Base-by-base conservation (phyloP, 2,797 vertebrate genomes). In the Coendou prehensilis region DNA sequence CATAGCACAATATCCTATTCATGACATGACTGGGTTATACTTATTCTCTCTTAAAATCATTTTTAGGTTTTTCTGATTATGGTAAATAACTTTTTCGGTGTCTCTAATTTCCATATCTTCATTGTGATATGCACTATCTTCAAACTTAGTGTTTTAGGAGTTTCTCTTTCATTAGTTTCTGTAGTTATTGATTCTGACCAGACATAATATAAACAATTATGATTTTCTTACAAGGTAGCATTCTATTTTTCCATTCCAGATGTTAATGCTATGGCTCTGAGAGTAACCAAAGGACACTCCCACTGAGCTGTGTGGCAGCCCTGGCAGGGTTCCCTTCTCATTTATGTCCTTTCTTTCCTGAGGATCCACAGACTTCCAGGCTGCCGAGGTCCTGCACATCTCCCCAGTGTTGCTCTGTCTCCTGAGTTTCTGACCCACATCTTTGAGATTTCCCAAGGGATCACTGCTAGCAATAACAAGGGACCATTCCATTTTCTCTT, bases 71-170 rank as follows among this genome's bases (percentile, higher is more conserved):
- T 80, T 52, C 26, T 89, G 41, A 83, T 18, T 76, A 4, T 71
- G 2, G 10, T 47, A 75, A 89, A 64, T 47, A 79, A 5, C 20
- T 41, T 91, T 85, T 54, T 86, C 47, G 61, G 18, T 59, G 50
- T 78, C 52, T 5, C 54, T 50, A 45, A 45, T 54, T 59, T 81
- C 92, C 10, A 37, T 76, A 78, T 83, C 7, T 87, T 85, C 64
- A 84, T 18, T 63, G 18, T 80, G 28, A 18, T 23, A 50, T 17
- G 37, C 33, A 4, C 11, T 56, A 47, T 3, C 59, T 92, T 81
- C 64, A 87, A 41, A 33, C 64, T 45, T 78, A 75, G 9, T n/a
- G 7, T 81, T 95, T 95, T 61, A 96, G 23, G 9, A 47, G 47
- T 52, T 88, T 86, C 10, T 11, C 50, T 79, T 47, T 73, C 18